Evolutionary conservation across 2,888 invertebrate species (phyloP), one percentile per base, ranked within the genome.

Genomic region (Hanleya hanleyi): DNA sequence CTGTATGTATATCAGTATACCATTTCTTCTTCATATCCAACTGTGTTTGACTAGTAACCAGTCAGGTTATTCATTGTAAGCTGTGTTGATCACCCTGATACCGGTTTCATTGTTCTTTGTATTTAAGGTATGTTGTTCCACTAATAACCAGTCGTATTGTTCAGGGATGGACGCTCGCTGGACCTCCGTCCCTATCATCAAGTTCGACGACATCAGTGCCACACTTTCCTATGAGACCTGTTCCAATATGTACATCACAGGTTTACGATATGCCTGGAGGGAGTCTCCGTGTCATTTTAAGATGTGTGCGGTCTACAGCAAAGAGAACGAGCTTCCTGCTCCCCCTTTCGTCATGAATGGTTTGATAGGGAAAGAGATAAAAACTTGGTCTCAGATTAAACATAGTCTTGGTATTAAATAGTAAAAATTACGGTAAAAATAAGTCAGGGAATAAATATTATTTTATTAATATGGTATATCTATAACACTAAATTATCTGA

Each of bases 231-330:
- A 32, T 29, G 32, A 38, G 41, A 32, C 4, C 35, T 64, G 64
- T 9, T n/a, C 18, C n/a, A 12, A 35, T 1, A 12, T 12, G 15
- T 36, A 74, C 41, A 50, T 74, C 18, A 70, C 76, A 37, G 84
- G 77, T 26, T n/a, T 83, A 36, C 79, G 84, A 1, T 83, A 83
- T 66, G 77, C 75, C 1, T 84, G 83, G 83, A 70, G 80, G 12
- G 80, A 78, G 38, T 76, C 76, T 1, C 84, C 84, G 0, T 83
- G 83, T 65, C 49, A 29, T 1, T 78, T 77, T 64, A 73, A 77
- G 50, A 38, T 64, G 18, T 82, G 82, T 70, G 73, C 79, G 9
- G 75, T 83, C 18, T 82, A 83, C 66, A 77, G 69, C n/a, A 57
- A 61, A 9, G 73, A 75, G n/a, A 77, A 75, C 50, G 71, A 69